Base-by-base conservation (phyloP, 1,140 invertebrate genomes). In the Nixonia krombeini region DNA sequence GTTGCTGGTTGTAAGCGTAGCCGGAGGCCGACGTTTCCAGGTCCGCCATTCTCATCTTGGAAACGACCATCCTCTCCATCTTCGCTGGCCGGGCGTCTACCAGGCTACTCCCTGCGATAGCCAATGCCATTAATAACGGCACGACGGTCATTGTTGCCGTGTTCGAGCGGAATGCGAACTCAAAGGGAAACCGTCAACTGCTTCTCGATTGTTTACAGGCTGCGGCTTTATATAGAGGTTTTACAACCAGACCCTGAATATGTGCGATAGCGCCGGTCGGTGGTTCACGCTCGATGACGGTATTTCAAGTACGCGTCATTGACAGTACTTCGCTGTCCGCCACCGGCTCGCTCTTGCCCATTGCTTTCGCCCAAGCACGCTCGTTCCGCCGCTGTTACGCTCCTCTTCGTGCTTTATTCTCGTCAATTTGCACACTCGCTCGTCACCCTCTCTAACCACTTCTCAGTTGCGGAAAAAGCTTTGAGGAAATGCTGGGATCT, bases 1-100 rank as follows among this genome's bases (percentile, higher is more conserved):
- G 72, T 46, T 73, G 78, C 25, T 81, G 79, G n/a, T 63, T 66
- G 55, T 84, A 85, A 21, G 72, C 52, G 70, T 83, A 85, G 2
- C 76, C 78, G 0, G 73, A 73, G 1, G 75, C 80, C 4, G 82
- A 82, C 2, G 71, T 69, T 21, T 79, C 79, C 1, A 83, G 67
- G 38, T 85, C 83, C 1, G 66, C 62, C 49, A 74, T 70, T 5
- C 67, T 70, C 78, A 76, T 83, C 55, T 81, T 74, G n/a, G 71
- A 71, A 4, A 80, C 56, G 0, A 61, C 47, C 78, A 76, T 80
- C 3, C 66, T 71, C 6, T 78, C 74, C 12, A 69, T 15, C 13
- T 61, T 59, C 1, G 47, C 28, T 17, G 51, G 57, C 10, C 38
- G 1, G 4, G 52, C 23, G 15, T 29, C 4, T 13, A 29, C 10